Percentiles rank a stretch among this genome's conserved stretches.
phyloP scores from a whole-genome alignment of 2,797 vertebrate genomes.

The Typhlichthys subterraneus region DNA sequence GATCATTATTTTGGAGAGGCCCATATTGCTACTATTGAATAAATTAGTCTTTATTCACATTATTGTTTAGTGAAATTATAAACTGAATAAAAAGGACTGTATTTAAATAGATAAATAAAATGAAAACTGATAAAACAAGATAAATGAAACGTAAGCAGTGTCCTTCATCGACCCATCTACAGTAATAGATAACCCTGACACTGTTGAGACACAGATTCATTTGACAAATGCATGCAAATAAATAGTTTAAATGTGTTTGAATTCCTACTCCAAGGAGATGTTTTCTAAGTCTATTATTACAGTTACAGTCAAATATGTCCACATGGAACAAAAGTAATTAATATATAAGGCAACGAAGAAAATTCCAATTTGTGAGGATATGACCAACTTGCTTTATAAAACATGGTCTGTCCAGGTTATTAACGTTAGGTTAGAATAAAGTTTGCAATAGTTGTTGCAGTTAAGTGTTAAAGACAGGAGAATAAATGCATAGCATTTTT shows the following conservation, averaged over 20 bases:
- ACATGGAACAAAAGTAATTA: no score
- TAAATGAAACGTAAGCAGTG: background rate
- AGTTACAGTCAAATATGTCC: no score
- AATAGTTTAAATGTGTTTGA: no score
- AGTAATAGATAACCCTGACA: conserved; percentile 5
- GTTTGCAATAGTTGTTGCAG: no score
- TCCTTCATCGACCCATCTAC: background rate
- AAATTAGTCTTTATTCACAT: no score
- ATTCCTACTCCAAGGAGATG: background rate
- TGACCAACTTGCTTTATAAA: no score
- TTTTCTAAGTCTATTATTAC: no score
- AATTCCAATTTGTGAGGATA: background rate
- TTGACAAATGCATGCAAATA: no score
- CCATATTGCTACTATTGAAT: background rate
- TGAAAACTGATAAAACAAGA: background rate
- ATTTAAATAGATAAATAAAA: no score
- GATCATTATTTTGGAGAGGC: conserved; percentile 1
- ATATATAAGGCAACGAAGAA: background rate
- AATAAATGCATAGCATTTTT: background rate
- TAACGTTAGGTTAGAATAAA: no score
- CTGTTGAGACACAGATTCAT: no score
- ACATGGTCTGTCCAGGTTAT: no score
- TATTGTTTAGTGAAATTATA: background rate
- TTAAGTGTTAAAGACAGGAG: background rate
- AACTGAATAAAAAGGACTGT: background rate